These are phyloP conservation scores for Epizoanthus fatuus DNA, from an alignment of 92 coral and sea anemone genomes.

Conservation along the genomic window DNA sequence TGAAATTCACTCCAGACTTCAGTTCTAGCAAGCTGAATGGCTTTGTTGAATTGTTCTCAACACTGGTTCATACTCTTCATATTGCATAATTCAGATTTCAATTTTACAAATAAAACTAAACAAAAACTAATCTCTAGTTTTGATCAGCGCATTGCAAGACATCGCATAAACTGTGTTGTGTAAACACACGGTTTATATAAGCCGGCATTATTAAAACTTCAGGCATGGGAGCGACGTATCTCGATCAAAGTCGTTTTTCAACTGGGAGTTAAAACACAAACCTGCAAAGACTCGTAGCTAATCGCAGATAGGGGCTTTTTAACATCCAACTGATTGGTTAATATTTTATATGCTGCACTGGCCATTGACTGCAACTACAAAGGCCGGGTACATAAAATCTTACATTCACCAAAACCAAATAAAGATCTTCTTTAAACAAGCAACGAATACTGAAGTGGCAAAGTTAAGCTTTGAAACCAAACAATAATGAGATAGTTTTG, in stretches of 20 bases:
- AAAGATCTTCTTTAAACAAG: neutral
- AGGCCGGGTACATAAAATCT: slow-evolving; percentile 5
- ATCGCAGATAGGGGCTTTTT: neutral
- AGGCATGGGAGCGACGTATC: neutral
- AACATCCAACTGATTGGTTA: slow-evolving; percentile 10
- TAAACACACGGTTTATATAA: slow-evolving; percentile 4
- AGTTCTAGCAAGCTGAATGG: neutral
- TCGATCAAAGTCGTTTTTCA: neutral
- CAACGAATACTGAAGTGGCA: neutral
- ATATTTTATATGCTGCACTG: slow-evolving; percentile 28
- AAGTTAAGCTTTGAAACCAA: neutral
- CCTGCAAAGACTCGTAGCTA: neutral
- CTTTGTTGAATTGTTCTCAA: neutral
- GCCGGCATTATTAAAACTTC: neutral
- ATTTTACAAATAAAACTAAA: neutral
- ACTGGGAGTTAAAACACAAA: neutral
- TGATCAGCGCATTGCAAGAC: neutral
- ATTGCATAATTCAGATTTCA: neutral
- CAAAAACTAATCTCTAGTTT: neutral
- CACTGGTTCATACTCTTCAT: neutral
- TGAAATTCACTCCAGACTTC: neutral
- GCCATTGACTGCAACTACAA: neutral
- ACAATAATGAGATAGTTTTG: neutral
- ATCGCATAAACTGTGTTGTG: neutral
- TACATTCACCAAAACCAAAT: slow-evolving; percentile 15